Evolutionary conservation across 92 coral and sea anemone species (phyloP), one percentile per base, ranked within the genome.

Genomic region (Zoanthus gigantus): DNA sequence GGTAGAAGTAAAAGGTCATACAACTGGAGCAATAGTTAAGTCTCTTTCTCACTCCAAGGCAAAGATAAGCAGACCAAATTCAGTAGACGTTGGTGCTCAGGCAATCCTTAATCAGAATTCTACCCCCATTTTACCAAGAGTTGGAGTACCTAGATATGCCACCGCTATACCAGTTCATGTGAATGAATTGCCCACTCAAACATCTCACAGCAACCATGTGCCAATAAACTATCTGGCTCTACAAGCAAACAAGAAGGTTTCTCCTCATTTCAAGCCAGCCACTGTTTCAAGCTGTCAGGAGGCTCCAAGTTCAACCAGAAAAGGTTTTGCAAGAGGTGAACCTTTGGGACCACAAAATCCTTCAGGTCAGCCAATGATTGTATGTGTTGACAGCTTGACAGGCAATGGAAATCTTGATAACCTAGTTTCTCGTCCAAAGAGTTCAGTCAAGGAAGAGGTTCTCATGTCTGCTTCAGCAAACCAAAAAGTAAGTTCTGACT

Each of bases 61-160:
- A 17, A 68, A 50, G 17, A 29, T 44, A 12, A 81, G 66, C 74
- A 81, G 66, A 13, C 85, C 73, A 3, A 81, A 46, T 47, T 81
- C 85, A 9, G 85, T 81, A 66, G 85, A 81, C 45, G 85, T 81
- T 81, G 85, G 85, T 65, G 73, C 85, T 4, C 85, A 81, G 30
- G 85, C 45, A 13, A 81, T 81, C 7, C 85, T 81, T 66, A 81
- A 71, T 44, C 85, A 81, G 45, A 46, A 46, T 10, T 54, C 85
- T 5, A 45, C 14, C 6, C 60, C 71, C 9, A 68, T 6, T 65
- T 44, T 81, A 60, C 75, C 85, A 4, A 71, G 61, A 46, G 29
- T 81, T 17, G 74, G 45, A 45, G 60, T 65, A 14, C 85, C 66
- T 45, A 66, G 75, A 81, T 81, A 46, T 14, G 46, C 85, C 17